These are phyloP conservation scores for Metaphire vulgaris DNA, from an alignment of 1,140 invertebrate species.

Conservation along the genomic window DNA sequence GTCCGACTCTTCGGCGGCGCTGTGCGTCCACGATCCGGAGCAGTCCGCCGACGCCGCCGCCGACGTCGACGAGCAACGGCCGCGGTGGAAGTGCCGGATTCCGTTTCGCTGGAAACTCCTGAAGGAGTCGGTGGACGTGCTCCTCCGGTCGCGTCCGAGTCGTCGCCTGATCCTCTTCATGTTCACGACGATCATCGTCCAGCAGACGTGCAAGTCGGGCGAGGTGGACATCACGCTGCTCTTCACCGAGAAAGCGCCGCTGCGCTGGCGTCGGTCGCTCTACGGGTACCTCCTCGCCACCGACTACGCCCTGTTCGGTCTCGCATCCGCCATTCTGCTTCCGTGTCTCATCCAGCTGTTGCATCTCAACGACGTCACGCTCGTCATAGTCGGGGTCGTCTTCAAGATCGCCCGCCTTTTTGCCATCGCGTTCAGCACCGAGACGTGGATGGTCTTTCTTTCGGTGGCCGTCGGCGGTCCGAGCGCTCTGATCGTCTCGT, in stretches of 20 bases:
- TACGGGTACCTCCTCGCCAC: slow-evolving; percentile 48
- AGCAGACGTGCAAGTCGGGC: slow-evolving; percentile 44
- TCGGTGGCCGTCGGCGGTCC: slow-evolving; percentile 41
- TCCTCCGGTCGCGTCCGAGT: slow-evolving; percentile 32
- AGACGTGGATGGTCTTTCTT: slow-evolving; percentile 47
- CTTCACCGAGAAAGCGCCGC: slow-evolving; percentile 40
- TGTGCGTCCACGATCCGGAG: neutral
- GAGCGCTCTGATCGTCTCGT: slow-evolving; percentile 40
- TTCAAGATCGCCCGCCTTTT: slow-evolving; percentile 43
- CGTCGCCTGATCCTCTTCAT: slow-evolving; percentile 34
- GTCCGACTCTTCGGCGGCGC: neutral
- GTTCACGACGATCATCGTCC: slow-evolving; percentile 31
- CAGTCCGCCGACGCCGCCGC: neutral
- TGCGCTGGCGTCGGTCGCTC: slow-evolving; percentile 43
- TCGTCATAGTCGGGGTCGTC: slow-evolving; percentile 40
- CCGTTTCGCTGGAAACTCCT: slow-evolving; percentile 36
- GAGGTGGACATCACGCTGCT: slow-evolving; percentile 46
- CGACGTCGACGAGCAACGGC: slow-evolving; percentile 18
- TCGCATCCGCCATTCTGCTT: slow-evolving; percentile 41
- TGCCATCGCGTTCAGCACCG: slow-evolving; percentile 40
- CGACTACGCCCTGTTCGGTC: slow-evolving; percentile 45
- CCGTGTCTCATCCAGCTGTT: slow-evolving; percentile 41
- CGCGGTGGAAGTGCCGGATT: neutral
- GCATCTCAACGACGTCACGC: slow-evolving; percentile 36
- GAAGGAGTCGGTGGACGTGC: slow-evolving; percentile 36